These are phyloP conservation scores for Isichthys henryi DNA, from an alignment of 2,113 vertebrate genomes.

Conservation along the genomic window DNA sequence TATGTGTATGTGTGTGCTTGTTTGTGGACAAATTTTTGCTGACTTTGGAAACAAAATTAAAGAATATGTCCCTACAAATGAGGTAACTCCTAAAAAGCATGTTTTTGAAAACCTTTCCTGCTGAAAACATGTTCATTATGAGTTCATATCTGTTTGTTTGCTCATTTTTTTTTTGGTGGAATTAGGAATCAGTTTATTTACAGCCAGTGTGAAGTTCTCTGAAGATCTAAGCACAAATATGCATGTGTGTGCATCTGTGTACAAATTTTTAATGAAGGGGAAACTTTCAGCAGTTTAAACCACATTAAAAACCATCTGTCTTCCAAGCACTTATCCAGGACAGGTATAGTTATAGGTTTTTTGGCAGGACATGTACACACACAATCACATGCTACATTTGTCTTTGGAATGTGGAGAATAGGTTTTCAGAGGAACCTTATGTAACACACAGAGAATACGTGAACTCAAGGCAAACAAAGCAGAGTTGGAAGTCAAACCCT, in stretches of 20 bases:
- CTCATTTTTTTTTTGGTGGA: background rate
- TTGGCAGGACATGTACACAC: background rate
- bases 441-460: background rate
- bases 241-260: background rate
- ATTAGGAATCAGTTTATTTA: constrained; percentile 3
- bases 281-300: background rate
- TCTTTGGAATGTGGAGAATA: background rate
- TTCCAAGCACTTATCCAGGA: background rate
- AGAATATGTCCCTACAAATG: background rate
- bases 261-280: background rate
- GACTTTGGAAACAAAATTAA: background rate
- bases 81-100: background rate
- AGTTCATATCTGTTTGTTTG: background rate
- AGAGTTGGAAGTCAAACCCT: background rate
- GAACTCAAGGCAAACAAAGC: background rate
- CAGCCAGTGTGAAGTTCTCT: background rate
- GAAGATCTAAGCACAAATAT: background rate
- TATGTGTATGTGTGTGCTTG: background rate
- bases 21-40: background rate
- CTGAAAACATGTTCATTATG: background rate
- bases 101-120: background rate
- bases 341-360: background rate
- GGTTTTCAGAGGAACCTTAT: background rate
- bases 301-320: background rate
- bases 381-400: background rate